phyloP scores from a whole-genome alignment of 1,140 invertebrate species.

The Macrostomum lignano region DNA sequence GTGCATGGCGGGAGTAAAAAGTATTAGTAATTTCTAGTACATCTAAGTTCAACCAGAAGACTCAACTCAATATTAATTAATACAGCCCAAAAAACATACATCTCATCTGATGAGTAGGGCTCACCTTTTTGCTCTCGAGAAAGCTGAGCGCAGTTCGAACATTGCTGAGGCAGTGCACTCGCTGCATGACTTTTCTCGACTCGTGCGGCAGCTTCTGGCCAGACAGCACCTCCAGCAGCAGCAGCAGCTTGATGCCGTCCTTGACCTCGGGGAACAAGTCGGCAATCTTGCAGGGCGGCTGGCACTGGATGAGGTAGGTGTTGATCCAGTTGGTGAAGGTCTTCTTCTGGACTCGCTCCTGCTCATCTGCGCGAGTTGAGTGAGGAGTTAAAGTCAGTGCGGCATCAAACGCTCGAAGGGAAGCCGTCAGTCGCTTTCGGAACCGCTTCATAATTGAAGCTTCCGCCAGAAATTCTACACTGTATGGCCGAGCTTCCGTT shows the following conservation, averaged over 20 bases:
- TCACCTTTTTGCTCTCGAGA: slow-evolving; percentile 49
- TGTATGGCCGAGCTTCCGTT: no score
- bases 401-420: no score
- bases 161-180: slow-evolving; percentile 85
- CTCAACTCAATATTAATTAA: not conserved
- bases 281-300: slow-evolving; percentile 40
- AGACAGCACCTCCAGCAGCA: slow-evolving; percentile 54
- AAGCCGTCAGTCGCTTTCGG: no score
- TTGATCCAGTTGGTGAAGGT: slow-evolving; percentile 84
- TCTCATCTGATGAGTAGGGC: not conserved
- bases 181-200: slow-evolving; percentile 53
- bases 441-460: no score
- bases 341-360: slow-evolving; percentile 72
- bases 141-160: slow-evolving; percentile 76
- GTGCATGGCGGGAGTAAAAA: no score
- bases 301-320: slow-evolving; percentile 42
- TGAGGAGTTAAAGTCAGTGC: not conserved
- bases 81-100: not conserved
- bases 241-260: slow-evolving; percentile 53
- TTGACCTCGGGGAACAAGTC: slow-evolving; percentile 55
- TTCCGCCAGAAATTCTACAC: no score
- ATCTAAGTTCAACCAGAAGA: slow-evolving; percentile 4
- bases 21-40: no score
- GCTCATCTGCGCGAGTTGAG: slow-evolving; percentile 45
- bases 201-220: slow-evolving; percentile 50